Evolutionary conservation across 1,140 invertebrate genomes (phyloP).

Genomic region (Bombyx mandarina): DNA sequence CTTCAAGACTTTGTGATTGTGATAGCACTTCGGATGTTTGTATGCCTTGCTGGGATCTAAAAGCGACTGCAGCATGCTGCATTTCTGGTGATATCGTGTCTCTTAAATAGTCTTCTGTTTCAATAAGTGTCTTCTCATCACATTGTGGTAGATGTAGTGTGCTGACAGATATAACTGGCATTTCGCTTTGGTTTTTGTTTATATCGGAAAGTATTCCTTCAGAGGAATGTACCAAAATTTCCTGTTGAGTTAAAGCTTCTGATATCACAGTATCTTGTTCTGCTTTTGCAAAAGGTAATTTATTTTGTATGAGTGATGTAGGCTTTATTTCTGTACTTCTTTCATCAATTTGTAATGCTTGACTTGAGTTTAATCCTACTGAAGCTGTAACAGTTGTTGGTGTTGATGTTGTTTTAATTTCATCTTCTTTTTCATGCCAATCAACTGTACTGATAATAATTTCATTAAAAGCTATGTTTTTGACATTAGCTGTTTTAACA

Average conservation of each 20-base stretch:
- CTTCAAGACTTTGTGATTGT: slow-evolving; percentile 42
- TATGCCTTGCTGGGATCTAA: slow-evolving; percentile 31
- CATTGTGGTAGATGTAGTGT: slow-evolving; percentile 36
- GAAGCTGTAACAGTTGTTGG: slow-evolving; percentile 21
- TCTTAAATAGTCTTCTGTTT: slow-evolving; percentile 35
- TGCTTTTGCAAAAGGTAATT: slow-evolving; percentile 16
- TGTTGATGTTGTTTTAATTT: slow-evolving; percentile 16
- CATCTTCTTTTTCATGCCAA: slow-evolving; percentile 47
- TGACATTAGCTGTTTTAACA: slow-evolving; percentile 29
- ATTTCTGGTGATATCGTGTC: slow-evolving; percentile 25
- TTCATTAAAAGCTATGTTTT: slow-evolving; percentile 41
- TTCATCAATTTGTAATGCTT: slow-evolving; percentile 42
- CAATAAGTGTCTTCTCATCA: slow-evolving; percentile 33
- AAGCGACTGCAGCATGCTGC: slow-evolving; percentile 31
- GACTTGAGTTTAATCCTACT: slow-evolving; percentile 29
- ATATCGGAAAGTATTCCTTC: slow-evolving; percentile 23
- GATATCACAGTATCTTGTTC: slow-evolving; percentile 18
- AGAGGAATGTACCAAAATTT: slow-evolving; percentile 35
- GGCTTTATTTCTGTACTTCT: slow-evolving; percentile 31
- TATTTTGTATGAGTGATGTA: slow-evolving; percentile 14
- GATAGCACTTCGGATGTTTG: slow-evolving; percentile 42
- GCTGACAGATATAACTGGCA: slow-evolving; percentile 27
- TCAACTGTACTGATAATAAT: slow-evolving; percentile 35
- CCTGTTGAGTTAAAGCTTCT: slow-evolving; percentile 47
- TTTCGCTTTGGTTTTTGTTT: slow-evolving; percentile 12